Base-by-base conservation (phyloP, 2,888 invertebrate genomes). In the Athalia rosae region DNA sequence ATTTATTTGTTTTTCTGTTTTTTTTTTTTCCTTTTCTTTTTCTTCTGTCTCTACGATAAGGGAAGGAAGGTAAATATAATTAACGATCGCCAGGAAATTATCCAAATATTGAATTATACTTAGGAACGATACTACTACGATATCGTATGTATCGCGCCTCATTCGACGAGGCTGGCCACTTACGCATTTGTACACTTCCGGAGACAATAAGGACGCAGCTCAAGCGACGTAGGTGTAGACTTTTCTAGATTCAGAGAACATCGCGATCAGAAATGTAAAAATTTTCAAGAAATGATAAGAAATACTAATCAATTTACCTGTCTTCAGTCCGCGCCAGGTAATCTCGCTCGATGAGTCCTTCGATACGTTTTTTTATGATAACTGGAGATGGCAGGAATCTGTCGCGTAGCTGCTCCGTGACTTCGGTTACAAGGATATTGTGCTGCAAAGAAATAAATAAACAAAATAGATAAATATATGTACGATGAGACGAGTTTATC, bases 351-450 rank as follows among this genome's bases (percentile, higher is more conserved):
- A 99, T 99, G 88, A 99, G 94, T 80, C 98, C 98, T 92, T 99
- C 99, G 91, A 99, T 99, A 90, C 99, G 95, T 91, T 99, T 99
- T 92, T 99, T 99, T 90, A 99, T 99, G 84, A 99, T 96, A 84
- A 97, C 97, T 76, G 99, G 99, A 85, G 98, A 98, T 81, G 99
- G 99, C 91, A 98, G 93, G 94, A 99, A 99, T 89, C 99, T 94
- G 85, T 96, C 96, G 91, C 97, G 97, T 84, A 99, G 92, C 91
- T 99, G 99, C 90, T 99, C 97, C 79, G 99, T 99, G 83, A 99
- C 99, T 93, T 99, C 99, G 59, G 98, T 95, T 81, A 99, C 97
- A 82, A 99, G 93, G 85, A 97, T 94, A 90, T 98, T 98, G 91
- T 97, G 97, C 95, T 96, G 90, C 8, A 89, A 85, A 87, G 82